Evolutionary conservation across 2,797 vertebrate species (phyloP).

Genomic region (Lagocephalus sceleratus): DNA sequence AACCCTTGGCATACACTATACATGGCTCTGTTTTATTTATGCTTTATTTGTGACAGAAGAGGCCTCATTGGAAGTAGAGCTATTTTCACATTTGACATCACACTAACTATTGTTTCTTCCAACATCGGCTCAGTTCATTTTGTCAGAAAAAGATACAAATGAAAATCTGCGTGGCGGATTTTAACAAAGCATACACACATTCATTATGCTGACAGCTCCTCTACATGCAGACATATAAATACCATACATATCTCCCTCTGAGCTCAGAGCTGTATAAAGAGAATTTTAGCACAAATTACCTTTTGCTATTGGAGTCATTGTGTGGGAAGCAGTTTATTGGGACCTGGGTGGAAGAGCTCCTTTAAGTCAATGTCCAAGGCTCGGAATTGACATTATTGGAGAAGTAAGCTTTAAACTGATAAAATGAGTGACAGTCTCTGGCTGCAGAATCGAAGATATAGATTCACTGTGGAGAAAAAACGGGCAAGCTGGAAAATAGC

Average conservation of each 20-base stretch:
- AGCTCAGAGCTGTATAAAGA: conserved; percentile 28
- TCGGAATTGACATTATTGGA: conserved; percentile 75
- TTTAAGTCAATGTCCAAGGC: conserved; percentile 68
- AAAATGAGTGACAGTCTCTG: conserved; percentile 77
- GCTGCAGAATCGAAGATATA: conserved; percentile 75
- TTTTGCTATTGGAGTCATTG: conserved; percentile 8
- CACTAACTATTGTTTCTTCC: conserved; percentile 35
- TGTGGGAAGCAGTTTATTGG: conserved; percentile 48
- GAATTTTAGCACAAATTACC: neutral
- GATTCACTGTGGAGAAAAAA: conserved; percentile 56
- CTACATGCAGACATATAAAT: no score
- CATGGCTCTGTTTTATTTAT: conserved; percentile 58
- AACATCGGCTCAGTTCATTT: conserved; percentile 36
- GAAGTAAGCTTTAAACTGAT: conserved; percentile 71
- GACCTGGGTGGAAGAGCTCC: conserved; percentile 58
- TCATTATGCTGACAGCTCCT: no score
- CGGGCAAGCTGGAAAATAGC: conserved; percentile 50
- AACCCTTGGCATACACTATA: conserved; percentile 56
- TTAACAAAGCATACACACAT: conserved; percentile 27
- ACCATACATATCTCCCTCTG: no score
- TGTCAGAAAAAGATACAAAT: conserved; percentile 31
- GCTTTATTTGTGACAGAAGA: conserved; percentile 51
- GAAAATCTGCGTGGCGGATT: conserved; percentile 24
- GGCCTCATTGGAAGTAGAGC: conserved; percentile 47
- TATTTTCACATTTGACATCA: conserved; percentile 58